phyloP scores from a whole-genome alignment of 23 tunicate species.

The Styela clava region DNA sequence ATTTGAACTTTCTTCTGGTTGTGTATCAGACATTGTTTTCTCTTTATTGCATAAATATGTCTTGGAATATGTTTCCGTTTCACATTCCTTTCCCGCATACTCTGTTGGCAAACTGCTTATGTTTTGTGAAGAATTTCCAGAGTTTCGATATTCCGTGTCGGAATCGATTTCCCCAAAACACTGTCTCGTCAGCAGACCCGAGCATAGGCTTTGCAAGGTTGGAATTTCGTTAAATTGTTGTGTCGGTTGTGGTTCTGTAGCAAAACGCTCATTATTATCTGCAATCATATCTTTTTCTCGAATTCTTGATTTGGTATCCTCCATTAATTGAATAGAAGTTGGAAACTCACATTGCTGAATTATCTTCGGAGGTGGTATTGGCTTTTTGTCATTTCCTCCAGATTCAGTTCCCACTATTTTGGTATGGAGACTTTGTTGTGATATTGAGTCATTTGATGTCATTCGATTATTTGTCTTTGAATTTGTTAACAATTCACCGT shows the following conservation, averaged over 20 bases:
- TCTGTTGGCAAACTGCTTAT: neutral
- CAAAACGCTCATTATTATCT: neutral
- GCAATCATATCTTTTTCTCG: too few species aligned
- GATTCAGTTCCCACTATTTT: too few species aligned
- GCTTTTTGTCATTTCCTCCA: too few species aligned
- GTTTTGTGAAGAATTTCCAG: too few species aligned
- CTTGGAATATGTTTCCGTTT: neutral
- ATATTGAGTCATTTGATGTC: too few species aligned
- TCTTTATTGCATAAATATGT: neutral
- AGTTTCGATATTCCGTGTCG: neutral
- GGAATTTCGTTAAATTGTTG: neutral
- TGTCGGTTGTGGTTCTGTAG: neutral
- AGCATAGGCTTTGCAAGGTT: neutral
- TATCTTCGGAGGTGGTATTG: neutral
- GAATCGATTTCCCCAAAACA: neutral
- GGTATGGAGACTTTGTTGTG: too few species aligned
- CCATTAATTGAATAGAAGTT: neutral
- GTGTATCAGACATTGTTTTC: neutral
- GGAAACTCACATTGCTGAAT: neutral
- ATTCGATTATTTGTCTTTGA: too few species aligned
- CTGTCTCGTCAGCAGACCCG: neutral
- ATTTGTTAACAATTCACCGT: too few species aligned
- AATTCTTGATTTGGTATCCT: neutral
- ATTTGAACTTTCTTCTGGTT: neutral
- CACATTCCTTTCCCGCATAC: neutral